A percentile compares a stretch with the other conserved stretches of the same genome.
These are phyloP conservation scores for Bhutanitis thaidina DNA, from an alignment of 2,888 invertebrate genomes.

Conservation along the genomic window DNA sequence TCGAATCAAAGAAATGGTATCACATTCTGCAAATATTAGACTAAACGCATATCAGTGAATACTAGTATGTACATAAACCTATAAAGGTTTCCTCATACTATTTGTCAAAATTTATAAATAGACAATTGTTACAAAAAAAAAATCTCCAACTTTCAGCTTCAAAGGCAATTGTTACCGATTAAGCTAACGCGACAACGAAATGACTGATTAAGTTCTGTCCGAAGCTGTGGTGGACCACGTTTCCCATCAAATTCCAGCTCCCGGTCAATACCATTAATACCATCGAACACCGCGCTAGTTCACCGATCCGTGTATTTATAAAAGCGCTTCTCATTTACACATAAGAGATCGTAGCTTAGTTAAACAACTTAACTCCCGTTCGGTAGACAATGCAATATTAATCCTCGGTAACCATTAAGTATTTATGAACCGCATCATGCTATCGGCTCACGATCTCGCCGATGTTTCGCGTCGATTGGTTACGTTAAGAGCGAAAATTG, in stretches of 20 bases:
- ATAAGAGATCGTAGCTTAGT: conserved; percentile 33
- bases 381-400: conserved; percentile 26
- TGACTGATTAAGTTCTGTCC: no score
- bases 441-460: background rate
- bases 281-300: background rate
- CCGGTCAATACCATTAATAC: background rate
- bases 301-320: conserved; percentile 14
- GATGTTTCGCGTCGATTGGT: background rate
- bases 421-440: conserved; percentile 10
- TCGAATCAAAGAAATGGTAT: no score
- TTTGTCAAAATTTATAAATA: no score
- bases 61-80: no score
- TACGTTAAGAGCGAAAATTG: background rate
- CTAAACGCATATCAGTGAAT: no score
- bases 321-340: conserved; percentile 34
- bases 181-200: no score
- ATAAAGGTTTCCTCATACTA: no score
- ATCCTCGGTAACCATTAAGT: conserved; percentile 11
- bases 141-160: no score
- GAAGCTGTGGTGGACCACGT: no score
- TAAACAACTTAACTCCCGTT: conserved; percentile 23
- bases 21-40: no score
- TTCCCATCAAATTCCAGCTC: background rate
- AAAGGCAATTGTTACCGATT: no score
- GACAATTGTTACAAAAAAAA: no score